phyloP scores from a whole-genome alignment of 2,113 vertebrate species.

The Coptodon rendalli region DNA sequence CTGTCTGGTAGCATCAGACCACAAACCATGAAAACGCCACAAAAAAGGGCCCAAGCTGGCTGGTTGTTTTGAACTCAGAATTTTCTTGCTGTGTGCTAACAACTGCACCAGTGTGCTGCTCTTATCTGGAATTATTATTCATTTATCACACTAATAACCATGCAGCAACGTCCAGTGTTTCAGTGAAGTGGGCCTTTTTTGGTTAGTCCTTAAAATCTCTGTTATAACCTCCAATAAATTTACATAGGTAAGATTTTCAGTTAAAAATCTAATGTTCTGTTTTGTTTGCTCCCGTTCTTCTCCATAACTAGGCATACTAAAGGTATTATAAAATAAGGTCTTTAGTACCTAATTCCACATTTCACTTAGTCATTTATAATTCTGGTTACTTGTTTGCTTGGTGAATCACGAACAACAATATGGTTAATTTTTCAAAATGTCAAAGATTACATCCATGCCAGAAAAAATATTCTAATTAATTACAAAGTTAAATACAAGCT shows the following conservation, averaged over 20 bases:
- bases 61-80: not conserved
- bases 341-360: not conserved
- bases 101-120: not conserved
- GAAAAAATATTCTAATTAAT: conserved; percentile 9
- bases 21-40: not conserved
- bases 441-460: not conserved
- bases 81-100: not conserved
- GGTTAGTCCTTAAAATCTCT: not conserved
- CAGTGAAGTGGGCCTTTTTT: not conserved
- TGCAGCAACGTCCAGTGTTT: not conserved
- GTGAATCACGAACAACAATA: not conserved
- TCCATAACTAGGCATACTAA: not conserved
- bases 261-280: not conserved
- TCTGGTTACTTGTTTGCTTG: not conserved
- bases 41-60: not conserved
- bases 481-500: not conserved
- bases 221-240: not conserved
- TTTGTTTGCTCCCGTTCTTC: not conserved
- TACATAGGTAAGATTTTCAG: not conserved
- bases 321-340: not conserved
- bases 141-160: not conserved
- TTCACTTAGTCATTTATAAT: not conserved
- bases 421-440: conserved; percentile 15
- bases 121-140: not conserved
- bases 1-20: not conserved